Evolutionary conservation across 2,888 invertebrate genomes (phyloP).

Genomic region (Eulithis testata): DNA sequence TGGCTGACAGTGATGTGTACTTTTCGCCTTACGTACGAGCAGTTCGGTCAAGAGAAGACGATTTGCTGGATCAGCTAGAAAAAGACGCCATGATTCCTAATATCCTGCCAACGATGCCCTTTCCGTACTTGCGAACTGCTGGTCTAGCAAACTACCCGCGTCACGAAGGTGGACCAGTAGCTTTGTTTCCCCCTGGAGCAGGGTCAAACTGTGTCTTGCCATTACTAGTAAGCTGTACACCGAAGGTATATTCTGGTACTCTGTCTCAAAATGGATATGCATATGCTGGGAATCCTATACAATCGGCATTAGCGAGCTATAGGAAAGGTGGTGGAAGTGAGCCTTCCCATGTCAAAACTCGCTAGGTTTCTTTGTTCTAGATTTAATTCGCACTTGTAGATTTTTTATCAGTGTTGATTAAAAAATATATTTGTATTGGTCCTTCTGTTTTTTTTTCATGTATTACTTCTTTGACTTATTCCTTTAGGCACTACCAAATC

Average conservation of each 20-base stretch:
- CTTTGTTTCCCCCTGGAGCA: conserved; percentile 44
- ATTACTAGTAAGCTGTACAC: conserved; percentile 59
- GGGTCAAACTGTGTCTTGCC: conserved; percentile 52
- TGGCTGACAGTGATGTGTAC: conserved; percentile 23
- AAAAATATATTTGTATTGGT: too few species aligned
- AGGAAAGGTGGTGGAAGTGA: conserved; percentile 6
- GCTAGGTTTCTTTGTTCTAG: neutral
- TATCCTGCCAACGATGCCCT: conserved; percentile 70
- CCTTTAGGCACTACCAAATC: too few species aligned
- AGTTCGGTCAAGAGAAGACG: conserved; percentile 51
- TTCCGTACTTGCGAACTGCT: conserved; percentile 54
- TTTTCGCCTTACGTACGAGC: conserved; percentile 44
- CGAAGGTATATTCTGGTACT: conserved; percentile 52
- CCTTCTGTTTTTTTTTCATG: too few species aligned
- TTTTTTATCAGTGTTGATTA: neutral
- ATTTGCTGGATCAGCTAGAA: conserved; percentile 57
- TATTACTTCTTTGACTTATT: too few species aligned
- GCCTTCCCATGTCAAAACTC: neutral
- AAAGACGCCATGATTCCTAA: conserved; percentile 69
- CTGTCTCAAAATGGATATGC: conserved; percentile 25
- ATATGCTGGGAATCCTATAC: neutral
- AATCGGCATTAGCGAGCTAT: conserved; percentile 9
- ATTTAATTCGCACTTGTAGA: neutral
- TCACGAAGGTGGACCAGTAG: conserved; percentile 30
- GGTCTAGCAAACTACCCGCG: conserved; percentile 27